A percentile compares a stretch with the other conserved stretches of the same genome.
Evolutionary conservation across 2,113 vertebrate species (phyloP).

Genomic region (Eulacestoma nigropectus): DNA sequence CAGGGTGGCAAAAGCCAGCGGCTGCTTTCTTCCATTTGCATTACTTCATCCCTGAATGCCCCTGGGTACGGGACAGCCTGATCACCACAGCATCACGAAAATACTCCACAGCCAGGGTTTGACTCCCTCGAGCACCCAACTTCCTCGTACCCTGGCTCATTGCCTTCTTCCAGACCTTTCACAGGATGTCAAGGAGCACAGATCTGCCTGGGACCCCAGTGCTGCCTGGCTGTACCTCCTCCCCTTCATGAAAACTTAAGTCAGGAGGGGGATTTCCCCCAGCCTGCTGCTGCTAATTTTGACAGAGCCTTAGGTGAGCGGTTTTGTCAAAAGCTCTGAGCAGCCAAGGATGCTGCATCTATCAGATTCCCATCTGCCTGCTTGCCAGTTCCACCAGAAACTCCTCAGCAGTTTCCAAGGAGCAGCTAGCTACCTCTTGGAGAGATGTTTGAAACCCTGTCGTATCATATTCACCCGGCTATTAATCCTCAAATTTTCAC

Average conservation of each 20-base stretch:
- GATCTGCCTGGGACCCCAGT: neutral
- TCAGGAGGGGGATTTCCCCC: neutral
- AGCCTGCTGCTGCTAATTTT: neutral
- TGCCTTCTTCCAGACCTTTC: neutral
- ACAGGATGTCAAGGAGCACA: neutral
- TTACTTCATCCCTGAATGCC: neutral
- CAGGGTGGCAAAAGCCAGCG: neutral
- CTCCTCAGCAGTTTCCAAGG: neutral
- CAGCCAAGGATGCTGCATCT: neutral
- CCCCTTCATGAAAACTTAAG: neutral
- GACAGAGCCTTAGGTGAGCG: neutral
- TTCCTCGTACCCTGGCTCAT: neutral
- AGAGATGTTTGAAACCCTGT: neutral
- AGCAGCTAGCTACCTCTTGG: neutral
- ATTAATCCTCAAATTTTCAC: neutral
- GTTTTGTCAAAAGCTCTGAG: neutral
- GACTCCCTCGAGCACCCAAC: neutral
- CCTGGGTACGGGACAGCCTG: neutral
- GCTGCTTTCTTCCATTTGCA: neutral
- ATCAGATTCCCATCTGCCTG: neutral
- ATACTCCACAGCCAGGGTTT: neutral
- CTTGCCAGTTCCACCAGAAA: neutral
- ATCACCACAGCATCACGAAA: neutral
- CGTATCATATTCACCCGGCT: accelerated
- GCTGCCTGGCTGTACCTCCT: neutral